These are phyloP conservation scores for Microctenopoma stevenorrisi DNA, from an alignment of 2,797 vertebrate genomes.

Conservation along the genomic window DNA sequence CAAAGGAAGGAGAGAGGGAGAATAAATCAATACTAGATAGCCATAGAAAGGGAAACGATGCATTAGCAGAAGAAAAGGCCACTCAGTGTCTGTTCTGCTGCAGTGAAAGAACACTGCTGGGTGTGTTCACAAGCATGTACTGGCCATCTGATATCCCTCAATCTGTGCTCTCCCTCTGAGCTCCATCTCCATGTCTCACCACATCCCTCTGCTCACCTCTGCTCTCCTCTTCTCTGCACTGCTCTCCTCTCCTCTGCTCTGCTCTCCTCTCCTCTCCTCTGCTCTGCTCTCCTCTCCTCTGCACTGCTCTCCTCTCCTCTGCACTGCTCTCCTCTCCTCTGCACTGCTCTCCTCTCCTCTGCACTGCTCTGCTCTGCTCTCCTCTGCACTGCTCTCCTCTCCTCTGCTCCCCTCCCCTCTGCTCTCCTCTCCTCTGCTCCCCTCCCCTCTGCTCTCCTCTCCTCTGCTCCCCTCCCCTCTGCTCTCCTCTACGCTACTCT, in stretches of 20 bases:
- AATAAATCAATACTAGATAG: conserved; percentile 76
- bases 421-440: too few relatives aligned
- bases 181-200: conserved; percentile 35
- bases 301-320: conserved; percentile 7
- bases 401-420: too few relatives aligned
- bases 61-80: conserved; percentile 78
- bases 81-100: conserved; percentile 54
- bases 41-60: conserved; percentile 73
- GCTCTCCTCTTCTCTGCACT: background rate
- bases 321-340: background rate
- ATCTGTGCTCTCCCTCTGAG: conserved; percentile 44
- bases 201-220: conserved; percentile 21
- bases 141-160: conserved; percentile 70
- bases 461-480: too few relatives aligned
- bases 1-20: conserved; percentile 38
- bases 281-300: background rate
- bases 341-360: too few relatives aligned
- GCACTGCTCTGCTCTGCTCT: too few relatives aligned
- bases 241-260: background rate
- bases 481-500: too few relatives aligned
- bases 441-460: too few relatives aligned
- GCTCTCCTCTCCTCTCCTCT: too few relatives aligned
- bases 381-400: too few relatives aligned
- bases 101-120: conserved; percentile 38
- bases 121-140: conserved; percentile 8